Percentiles rank a stretch among this genome's conserved stretches.
These are phyloP conservation scores for Mus minutoides DNA, from an alignment of 2,797 vertebrate genomes.

Conservation along the genomic window DNA sequence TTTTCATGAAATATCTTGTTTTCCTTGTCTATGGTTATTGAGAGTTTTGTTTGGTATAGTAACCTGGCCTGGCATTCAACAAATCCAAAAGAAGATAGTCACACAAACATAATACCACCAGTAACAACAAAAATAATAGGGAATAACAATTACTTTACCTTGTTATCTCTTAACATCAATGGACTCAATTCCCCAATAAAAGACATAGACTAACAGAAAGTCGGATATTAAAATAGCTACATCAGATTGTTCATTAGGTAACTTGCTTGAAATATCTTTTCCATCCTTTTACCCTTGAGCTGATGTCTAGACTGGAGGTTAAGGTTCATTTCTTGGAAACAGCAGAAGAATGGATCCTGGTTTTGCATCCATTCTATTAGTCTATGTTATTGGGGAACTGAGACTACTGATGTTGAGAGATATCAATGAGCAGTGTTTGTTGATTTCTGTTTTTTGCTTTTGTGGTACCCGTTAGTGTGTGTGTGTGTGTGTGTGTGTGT, in stretches of 20 bases:
- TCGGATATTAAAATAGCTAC: background rate
- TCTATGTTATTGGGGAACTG: background rate
- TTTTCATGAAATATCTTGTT: no score
- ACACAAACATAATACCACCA: no score
- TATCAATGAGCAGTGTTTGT: background rate
- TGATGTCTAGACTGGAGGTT: background rate
- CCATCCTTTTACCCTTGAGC: background rate
- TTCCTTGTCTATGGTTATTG: no score
- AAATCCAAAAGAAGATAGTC: no score
- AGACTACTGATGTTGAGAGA: background rate
- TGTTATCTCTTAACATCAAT: no score
- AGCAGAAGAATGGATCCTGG: background rate
- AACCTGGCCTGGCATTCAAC: no score
- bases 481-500: background rate
- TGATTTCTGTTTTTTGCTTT: background rate
- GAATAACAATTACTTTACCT: no score
- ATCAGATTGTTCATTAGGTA: background rate
- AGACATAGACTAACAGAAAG: no score
- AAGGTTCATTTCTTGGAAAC: background rate
- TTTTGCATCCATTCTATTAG: background rate
- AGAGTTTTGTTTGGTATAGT: no score
- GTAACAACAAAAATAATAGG: no score
- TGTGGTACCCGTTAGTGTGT: background rate
- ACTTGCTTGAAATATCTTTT: background rate
- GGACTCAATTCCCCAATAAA: no score